These are phyloP conservation scores for Sebastes cheni DNA, from an alignment of 2,797 vertebrate species.

Conservation along the genomic window DNA sequence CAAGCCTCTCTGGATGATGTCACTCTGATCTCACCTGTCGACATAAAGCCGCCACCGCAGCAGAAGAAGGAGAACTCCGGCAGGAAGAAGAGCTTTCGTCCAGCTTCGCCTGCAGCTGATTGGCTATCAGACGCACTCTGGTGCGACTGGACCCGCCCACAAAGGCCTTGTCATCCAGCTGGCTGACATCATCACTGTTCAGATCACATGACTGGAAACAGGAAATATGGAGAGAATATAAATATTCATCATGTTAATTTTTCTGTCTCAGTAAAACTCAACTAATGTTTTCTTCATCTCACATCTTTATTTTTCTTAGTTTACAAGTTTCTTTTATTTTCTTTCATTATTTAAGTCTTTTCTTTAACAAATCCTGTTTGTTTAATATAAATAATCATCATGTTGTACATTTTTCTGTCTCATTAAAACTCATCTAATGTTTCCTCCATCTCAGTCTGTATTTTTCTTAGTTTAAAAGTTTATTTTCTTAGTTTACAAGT, in stretches of 20 bases:
- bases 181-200: conserved; percentile 66
- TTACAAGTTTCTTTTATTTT: too few species aligned
- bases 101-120: conserved; percentile 91
- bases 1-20: not conserved
- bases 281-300: too few species aligned
- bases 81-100: conserved; percentile 79
- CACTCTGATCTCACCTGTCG: conserved; percentile 58
- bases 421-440: not conserved
- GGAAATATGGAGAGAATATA: not conserved
- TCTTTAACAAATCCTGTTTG: too few species aligned
- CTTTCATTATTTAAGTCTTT: too few species aligned
- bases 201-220: conserved; percentile 70
- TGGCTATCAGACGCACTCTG: conserved; percentile 92
- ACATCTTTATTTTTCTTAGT: too few species aligned
- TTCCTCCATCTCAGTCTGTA: too few species aligned
- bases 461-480: too few species aligned
- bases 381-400: too few species aligned
- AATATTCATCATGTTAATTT: too few species aligned
- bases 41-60: conserved; percentile 20
- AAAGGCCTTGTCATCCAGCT: conserved; percentile 67
- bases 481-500: too few species aligned
- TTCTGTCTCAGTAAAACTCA: not conserved
- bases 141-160: conserved; percentile 80
- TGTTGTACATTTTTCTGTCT: not conserved
- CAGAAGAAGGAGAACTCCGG: conserved; percentile 15